Evolutionary conservation across 2,888 invertebrate species (phyloP), one percentile per base, ranked within the genome.

Genomic region (Eupithecia subfuscata): DNA sequence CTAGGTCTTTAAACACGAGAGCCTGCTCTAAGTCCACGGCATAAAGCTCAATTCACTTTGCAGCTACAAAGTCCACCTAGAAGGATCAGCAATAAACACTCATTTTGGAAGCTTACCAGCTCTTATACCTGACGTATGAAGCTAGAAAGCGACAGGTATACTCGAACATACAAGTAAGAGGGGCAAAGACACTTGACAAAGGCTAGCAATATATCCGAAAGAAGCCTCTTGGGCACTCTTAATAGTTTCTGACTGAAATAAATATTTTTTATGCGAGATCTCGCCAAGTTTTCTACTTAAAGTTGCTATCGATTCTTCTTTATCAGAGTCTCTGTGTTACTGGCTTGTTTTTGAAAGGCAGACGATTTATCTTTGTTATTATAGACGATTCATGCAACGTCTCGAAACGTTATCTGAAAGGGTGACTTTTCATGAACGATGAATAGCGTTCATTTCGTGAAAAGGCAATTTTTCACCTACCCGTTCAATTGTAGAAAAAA

Each of bases 31-130:
- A 79, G 25, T 74, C 81, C 70, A 86, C 74, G 82, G 78, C 80
- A 84, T 83, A 91, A 86, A 86, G 89, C 81, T 79, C 82, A 87
- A 85, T 89, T 89, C 88, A 70, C 77, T 78, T 80, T 77, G 79
- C 67, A 79, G 80, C 81, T 80, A 81, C 84, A 83, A 81, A 88
- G 88, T 91, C 90, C 88, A 86, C 85, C 86, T 88, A 82, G 60
- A 87, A 90, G 91, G 91, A 90, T 86, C 88, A 88, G 90, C 90
- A 88, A 93, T 94, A 94, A 94, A 94, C 93, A 93, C 93, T 93
- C 90, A 90, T 94, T 93, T 90, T 87, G 87, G 86, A 84, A 86
- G 91, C 91, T 93, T 89, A 90, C 88, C 86, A 84, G 89, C 88
- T 91, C 89, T 90, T 88, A 86, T 85, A 84, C 79, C 88, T 92